Evolutionary conservation across 2,113 vertebrate genomes (phyloP).

Genomic region (Neodon shergylaensis): DNA sequence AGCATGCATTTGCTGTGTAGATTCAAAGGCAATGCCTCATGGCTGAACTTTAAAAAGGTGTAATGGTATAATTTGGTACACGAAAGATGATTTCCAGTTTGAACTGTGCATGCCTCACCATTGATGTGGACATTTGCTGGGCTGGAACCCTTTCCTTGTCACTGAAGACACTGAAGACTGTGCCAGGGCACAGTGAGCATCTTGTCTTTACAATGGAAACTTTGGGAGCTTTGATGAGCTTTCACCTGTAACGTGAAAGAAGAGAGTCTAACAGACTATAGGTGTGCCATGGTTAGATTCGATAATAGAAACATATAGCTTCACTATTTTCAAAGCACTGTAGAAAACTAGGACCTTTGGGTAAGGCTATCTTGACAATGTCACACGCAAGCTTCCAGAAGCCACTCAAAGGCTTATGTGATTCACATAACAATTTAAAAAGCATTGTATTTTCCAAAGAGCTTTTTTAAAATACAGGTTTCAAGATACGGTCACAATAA

Average conservation of each 20-base stretch:
- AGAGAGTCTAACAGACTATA: slow-evolving; percentile 19
- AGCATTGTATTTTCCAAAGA: background rate
- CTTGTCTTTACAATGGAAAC: background rate
- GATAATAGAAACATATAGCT: slow-evolving; percentile 26
- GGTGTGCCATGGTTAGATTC: background rate
- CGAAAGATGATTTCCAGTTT: slow-evolving; percentile 26
- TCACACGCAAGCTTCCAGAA: slow-evolving; percentile 2
- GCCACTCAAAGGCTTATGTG: background rate
- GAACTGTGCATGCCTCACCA: background rate
- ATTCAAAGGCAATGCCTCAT: background rate
- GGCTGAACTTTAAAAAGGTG: background rate
- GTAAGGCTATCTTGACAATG: slow-evolving; percentile 20
- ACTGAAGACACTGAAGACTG: background rate
- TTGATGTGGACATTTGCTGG: background rate
- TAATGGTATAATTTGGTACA: background rate
- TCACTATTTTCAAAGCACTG: slow-evolving; percentile 9
- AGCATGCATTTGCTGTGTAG: background rate
- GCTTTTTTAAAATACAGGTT: background rate
- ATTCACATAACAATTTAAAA: background rate
- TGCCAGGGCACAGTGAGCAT: background rate
- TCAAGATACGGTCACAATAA: background rate
- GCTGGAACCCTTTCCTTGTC: too few relatives aligned
- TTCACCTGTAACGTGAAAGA: slow-evolving; percentile 13
- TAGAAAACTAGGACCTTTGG: background rate
- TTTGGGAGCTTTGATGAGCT: background rate